phyloP scores from a whole-genome alignment of 2,797 vertebrate genomes.

The Ptychadena robeensis region DNA sequence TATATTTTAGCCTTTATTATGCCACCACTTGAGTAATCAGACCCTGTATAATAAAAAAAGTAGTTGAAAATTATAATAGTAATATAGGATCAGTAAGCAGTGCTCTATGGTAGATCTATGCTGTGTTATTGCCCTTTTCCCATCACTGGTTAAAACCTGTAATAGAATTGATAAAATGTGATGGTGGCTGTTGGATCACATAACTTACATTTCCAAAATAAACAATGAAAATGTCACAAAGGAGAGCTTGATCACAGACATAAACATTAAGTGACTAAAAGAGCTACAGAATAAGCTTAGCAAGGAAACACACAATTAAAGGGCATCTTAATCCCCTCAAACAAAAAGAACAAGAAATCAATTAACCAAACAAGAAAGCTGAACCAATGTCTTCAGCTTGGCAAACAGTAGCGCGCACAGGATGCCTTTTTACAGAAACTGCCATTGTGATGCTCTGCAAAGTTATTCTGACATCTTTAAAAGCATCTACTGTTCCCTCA shows the following conservation, averaged over 20 bases:
- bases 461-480: slow-evolving; percentile 19
- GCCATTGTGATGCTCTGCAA: slow-evolving; percentile 1
- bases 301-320: slow-evolving; percentile 41
- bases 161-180: background rate
- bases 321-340: slow-evolving; percentile 41
- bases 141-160: background rate
- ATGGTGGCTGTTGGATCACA: background rate
- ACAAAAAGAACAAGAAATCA: slow-evolving; percentile 43
- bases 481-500: slow-evolving; percentile 1
- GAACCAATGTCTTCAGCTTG: slow-evolving; percentile 25
- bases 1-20: too few species aligned
- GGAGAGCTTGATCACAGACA: slow-evolving; percentile 14
- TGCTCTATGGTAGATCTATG: background rate
- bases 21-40: background rate
- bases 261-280: slow-evolving; percentile 18
- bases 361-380: slow-evolving; percentile 42
- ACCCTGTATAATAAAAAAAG: background rate
- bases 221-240: slow-evolving; percentile 6
- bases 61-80: background rate
- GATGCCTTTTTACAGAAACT: slow-evolving; percentile 22
- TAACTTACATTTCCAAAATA: background rate
- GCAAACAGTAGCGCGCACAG: slow-evolving; percentile 28
- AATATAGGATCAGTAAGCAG: too few species aligned
- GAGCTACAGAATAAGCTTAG: slow-evolving; percentile 34
- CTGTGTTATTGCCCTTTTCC: background rate